Percentiles rank a stretch among this genome's conserved stretches.
These are phyloP conservation scores for Scelioninae gen. 1 DNA, from an alignment of 2,888 invertebrate genomes.

Conservation along the genomic window DNA sequence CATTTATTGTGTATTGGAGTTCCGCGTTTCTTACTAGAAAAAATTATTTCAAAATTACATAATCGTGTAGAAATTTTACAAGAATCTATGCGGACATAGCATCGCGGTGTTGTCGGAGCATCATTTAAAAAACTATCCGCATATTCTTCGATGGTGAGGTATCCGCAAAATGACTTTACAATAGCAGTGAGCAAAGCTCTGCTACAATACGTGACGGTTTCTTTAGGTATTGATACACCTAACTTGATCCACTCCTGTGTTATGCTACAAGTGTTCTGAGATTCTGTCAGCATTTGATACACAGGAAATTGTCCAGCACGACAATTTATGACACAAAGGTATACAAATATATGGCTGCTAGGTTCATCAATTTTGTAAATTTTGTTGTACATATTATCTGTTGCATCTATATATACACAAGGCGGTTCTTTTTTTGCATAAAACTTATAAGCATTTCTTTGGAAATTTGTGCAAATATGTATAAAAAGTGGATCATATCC, in stretches of 20 bases:
- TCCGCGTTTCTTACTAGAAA: no score
- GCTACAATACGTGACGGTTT: conserved; percentile 36
- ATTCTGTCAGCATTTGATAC: conserved; percentile 36
- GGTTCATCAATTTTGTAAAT: background rate
- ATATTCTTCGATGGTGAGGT: conserved; percentile 62
- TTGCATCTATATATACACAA: conserved; percentile 34
- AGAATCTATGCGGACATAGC: conserved; percentile 50
- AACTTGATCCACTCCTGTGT: conserved; percentile 19
- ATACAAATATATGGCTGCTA: conserved; percentile 37
- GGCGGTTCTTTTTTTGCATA: conserved; percentile 8
- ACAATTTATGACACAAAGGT: conserved; percentile 20
- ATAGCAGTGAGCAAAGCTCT: conserved; percentile 53
- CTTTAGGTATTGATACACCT: conserved; percentile 23
- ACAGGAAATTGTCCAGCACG: conserved; percentile 27
- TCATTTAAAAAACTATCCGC: conserved; percentile 31
- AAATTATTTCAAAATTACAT: no score
- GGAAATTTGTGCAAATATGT: conserved; percentile 55
- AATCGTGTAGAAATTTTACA: no score
- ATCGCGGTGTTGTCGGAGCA: conserved; percentile 8
- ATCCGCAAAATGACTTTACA: conserved; percentile 53
- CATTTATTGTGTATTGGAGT: no score
- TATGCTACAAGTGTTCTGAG: conserved; percentile 20
- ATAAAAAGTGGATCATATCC: conserved; percentile 61
- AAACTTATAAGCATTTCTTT: conserved; percentile 23
- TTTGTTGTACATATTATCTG: conserved; percentile 33